phyloP scores from a whole-genome alignment of 2,113 vertebrate genomes.

The Asarcornis scutulata region DNA sequence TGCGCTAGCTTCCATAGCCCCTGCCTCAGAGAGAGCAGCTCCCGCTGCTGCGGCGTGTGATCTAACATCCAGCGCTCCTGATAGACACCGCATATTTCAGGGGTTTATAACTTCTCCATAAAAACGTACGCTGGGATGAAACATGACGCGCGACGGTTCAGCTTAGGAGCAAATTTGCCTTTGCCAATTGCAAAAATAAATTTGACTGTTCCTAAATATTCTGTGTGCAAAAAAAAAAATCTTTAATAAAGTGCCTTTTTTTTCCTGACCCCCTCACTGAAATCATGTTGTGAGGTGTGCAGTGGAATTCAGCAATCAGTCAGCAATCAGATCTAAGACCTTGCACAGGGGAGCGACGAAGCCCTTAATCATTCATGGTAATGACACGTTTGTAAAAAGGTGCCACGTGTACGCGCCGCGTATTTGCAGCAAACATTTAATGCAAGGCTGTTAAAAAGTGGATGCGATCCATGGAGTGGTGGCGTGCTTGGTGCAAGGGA shows the following conservation, averaged over 20 bases:
- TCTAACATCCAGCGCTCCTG: neutral
- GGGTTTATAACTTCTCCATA: slow-evolving; percentile 2
- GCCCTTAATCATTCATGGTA: slow-evolving; percentile 58
- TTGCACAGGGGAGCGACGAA: slow-evolving; percentile 56
- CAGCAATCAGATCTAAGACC: neutral
- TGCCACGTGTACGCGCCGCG: neutral
- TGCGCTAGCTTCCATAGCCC: neutral
- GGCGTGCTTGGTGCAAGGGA: slow-evolving; percentile 26
- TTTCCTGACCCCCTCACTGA: neutral
- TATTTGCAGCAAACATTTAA: neutral
- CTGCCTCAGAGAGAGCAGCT: neutral
- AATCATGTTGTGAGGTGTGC: neutral
- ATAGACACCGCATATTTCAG: neutral
- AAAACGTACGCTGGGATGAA: neutral
- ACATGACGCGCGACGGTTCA: neutral
- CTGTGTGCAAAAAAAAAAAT: neutral
- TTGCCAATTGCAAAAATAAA: slow-evolving; percentile 48
- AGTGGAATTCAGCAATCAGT: slow-evolving; percentile 8
- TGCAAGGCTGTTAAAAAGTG: neutral
- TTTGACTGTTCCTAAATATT: slow-evolving; percentile 32
- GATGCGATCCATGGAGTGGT: accelerated
- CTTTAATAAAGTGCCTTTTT: neutral
- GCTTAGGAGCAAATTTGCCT: slow-evolving; percentile 29
- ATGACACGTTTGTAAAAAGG: slow-evolving; percentile 32
- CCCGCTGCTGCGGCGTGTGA: neutral